Conservation (phyloP, 2,888 invertebrate genomes). For the Mimas tiliae region DNA sequence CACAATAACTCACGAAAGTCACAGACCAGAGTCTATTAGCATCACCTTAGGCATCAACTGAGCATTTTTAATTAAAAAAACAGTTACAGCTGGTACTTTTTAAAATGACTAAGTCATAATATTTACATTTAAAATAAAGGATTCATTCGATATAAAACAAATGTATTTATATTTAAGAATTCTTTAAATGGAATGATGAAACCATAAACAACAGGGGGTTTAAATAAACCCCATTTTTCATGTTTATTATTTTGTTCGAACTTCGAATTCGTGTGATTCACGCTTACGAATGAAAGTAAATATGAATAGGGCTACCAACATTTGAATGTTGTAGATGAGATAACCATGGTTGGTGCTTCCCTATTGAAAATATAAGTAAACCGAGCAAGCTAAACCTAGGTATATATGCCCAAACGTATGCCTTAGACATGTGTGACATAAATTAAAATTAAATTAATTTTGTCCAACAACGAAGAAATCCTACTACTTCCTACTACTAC, state of each 20-base stretch:
- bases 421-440: too few species aligned
- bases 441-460: too few species aligned
- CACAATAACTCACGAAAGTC: background rate
- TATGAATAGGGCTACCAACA: background rate
- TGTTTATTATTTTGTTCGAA: conserved; percentile 17
- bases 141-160: conserved; percentile 7
- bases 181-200: conserved; percentile 7
- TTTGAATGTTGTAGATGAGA: background rate
- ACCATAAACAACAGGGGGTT: conserved; percentile 9
- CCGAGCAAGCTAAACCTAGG: background rate
- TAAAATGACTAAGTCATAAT: conserved; percentile 4
- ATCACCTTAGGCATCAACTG: background rate
- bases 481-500: too few species aligned
- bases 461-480: too few species aligned
- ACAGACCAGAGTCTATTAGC: background rate
- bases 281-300: conserved; percentile 12
- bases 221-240: conserved; percentile 1
- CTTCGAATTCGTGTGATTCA: conserved; percentile 8
- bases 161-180: conserved; percentile 9
- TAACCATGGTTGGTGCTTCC: background rate
- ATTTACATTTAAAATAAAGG: conserved; percentile 10
- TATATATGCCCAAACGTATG: background rate
- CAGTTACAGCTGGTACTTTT: background rate
- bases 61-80: background rate
- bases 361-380: background rate